Evolutionary conservation across 1,140 invertebrate genomes (phyloP).

Genomic region (Drosophila miranda): DNA sequence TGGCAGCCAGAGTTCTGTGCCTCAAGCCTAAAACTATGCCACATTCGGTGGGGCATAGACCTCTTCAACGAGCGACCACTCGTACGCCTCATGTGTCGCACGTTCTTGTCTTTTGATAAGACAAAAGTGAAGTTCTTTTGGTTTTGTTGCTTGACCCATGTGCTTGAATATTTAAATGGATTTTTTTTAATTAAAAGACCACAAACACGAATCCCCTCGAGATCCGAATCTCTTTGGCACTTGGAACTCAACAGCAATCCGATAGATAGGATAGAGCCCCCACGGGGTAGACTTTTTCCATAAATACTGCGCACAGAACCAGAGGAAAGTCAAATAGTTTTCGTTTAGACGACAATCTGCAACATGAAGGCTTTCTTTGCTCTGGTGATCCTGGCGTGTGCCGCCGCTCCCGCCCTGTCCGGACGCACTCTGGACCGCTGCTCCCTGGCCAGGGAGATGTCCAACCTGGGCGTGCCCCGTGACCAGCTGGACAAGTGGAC

Average conservation of each 20-base stretch:
- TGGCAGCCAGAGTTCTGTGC: not conserved
- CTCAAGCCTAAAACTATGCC: conserved; percentile 34
- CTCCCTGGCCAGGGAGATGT: conserved; percentile 75
- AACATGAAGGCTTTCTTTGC: conserved; percentile 54
- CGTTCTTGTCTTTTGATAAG: not conserved
- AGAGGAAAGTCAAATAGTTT: conserved; percentile 36
- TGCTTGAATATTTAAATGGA: too few species aligned
- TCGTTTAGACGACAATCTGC: not conserved
- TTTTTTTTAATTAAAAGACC: too few species aligned
- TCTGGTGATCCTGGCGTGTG: conserved; percentile 37
- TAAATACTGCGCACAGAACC: conserved; percentile 27
- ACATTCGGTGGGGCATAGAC: not conserved
- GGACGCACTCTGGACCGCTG: conserved; percentile 71
- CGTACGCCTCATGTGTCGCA: not conserved
- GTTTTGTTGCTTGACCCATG: too few species aligned
- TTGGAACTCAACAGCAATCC: too few species aligned
- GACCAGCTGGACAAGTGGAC: conserved; percentile 63
- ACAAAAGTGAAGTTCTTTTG: too few species aligned
- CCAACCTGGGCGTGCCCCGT: conserved; percentile 62
- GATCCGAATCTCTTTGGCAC: too few species aligned
- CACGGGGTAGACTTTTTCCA: not conserved
- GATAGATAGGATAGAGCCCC: too few species aligned
- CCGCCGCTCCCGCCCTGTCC: conserved; percentile 47
- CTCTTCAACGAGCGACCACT: not conserved
- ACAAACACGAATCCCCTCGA: too few species aligned